Base-by-base conservation (phyloP, 2,113 vertebrate species). In the Corynorhinus townsendii region DNA sequence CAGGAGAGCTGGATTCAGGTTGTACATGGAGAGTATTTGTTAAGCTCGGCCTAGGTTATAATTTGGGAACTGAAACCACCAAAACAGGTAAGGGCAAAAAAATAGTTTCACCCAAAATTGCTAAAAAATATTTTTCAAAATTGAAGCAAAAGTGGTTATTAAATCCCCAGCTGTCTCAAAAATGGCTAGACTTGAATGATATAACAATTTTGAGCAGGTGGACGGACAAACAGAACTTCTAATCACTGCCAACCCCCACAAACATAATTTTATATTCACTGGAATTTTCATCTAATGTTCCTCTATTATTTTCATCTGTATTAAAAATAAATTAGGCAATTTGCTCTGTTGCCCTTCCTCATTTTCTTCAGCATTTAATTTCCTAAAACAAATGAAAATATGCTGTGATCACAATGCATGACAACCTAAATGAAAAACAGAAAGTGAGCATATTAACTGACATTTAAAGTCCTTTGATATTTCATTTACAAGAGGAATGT, bases 301-400 rank as follows among this genome's bases (percentile, higher is more conserved):
- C n/a, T 91, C 7, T 85, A 49, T 76, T 71, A 43, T 86, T 77
- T 90, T 95, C 49, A 82, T 89, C 45, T 88, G 20, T 84, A 93
- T 94, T 86, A 96, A 82, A 90, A 86, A 91, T 77, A 83, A 96
- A 97, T 86, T 86, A 87, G 83, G 14, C 68, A 89, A 89, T 96
- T 97, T 95, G 4, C 24, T 93, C 52, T 84, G 20, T 84, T 97
- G 62, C n/a, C 12, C 52, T 91, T 94, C 30, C 33, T 68, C 38
- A 77, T 89, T 97, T 94, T 56, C 20, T 56, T 71, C 54, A 86
- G 33, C 56, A 83, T 86, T 94, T 94, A 45, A 69, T 96, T 91
- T 95, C 79, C 86, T 83, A 91, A 91, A 94, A 85, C 66, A 89
- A 97, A 87, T 95, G 86, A 91, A 96, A 96, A 91, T 89, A 76